Percentiles rank a stretch among this genome's conserved stretches.
Evolutionary conservation across 2,888 invertebrate genomes (phyloP).

Genomic region (Agrenia bidenticulata): DNA sequence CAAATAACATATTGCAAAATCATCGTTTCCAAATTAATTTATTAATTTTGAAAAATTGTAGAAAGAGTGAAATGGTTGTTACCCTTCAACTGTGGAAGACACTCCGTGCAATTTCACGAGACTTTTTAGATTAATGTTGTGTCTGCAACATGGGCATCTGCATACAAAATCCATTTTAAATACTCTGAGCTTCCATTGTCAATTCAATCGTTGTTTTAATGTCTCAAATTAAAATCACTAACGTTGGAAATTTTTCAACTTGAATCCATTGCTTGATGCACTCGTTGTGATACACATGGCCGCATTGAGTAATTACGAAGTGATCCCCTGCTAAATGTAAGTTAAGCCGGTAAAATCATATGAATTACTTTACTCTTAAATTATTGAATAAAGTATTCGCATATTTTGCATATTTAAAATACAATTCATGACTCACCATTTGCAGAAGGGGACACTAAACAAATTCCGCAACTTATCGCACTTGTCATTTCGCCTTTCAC

Average conservation of each 20-base stretch:
- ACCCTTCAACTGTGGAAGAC: conserved; percentile 26
- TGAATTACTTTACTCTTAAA: too few relatives aligned
- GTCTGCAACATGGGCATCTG: conserved; percentile 31
- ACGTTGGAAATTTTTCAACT: background rate
- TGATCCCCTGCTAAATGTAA: conserved; percentile 24
- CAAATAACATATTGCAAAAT: too few relatives aligned
- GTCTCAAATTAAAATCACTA: too few relatives aligned
- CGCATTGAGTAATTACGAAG: conserved; percentile 30
- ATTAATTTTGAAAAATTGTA: too few relatives aligned
- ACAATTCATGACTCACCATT: conserved; percentile 11
- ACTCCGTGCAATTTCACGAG: conserved; percentile 32
- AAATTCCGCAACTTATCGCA: conserved; percentile 21
- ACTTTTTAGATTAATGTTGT: conserved; percentile 8
- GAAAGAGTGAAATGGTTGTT: too few relatives aligned
- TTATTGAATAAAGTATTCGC: too few relatives aligned
- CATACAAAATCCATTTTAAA: background rate
- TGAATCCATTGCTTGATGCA: conserved; percentile 32
- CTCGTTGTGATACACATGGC: conserved; percentile 28
- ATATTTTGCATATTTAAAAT: too few relatives aligned
- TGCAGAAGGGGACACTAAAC: conserved; percentile 17
- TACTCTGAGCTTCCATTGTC: too few relatives aligned
- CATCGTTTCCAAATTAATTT: too few relatives aligned
- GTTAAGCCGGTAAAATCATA: too few relatives aligned
- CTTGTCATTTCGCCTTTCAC: conserved; percentile 5
- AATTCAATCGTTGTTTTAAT: too few relatives aligned